Evolutionary conservation across 2,113 vertebrate species (phyloP), one percentile per base, ranked within the genome.

Genomic region (Ifrita kowaldi): DNA sequence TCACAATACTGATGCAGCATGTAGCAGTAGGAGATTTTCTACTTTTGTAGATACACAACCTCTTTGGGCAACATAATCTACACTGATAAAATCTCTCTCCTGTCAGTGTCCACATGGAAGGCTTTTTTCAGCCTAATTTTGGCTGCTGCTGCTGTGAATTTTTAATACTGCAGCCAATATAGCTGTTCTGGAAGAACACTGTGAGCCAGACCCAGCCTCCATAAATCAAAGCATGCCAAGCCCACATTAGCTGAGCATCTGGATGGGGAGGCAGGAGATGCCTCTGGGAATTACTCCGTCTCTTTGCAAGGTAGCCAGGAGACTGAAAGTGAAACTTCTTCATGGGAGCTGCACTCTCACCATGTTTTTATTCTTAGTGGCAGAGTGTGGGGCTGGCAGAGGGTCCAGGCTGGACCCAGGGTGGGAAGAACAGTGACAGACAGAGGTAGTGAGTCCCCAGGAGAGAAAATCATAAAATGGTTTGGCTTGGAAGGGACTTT

Each of bases 101-200:
- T 32, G 37, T 23, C 60, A 24, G 18, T 71, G 86, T 93, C 92
- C 86, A 63, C 46, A 16, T 22, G 59, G 65, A 93, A 83, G 62
- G 41, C 15, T 56, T 82, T 95, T 95, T 85, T 52, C 76, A 92
- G 47, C 14, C 73, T 95, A 92, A 75, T 95, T 92, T 91, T 91
- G 52, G 64, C 91, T 93, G 83, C 86, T 89, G 33, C 10, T 16
- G 30, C 46, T 21, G 39, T 90, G 80, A 92, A 87, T 93, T 92
- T 96, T 93, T 93, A 65, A 92, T 82, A 16, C 13, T 37, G 86
- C 89, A 81, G 73, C 60, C 76, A 89, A 70, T 65, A 84, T 84
- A 90, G 52, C 46, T 92, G 47, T 37, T 97, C 80, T 87, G 64
- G 68, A 95, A 90, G 91, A 96, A 75, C 69, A 71, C 7, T 81